These are phyloP conservation scores for Antechinus flavipes DNA, from an alignment of 2,113 vertebrate genomes.

Conservation along the genomic window DNA sequence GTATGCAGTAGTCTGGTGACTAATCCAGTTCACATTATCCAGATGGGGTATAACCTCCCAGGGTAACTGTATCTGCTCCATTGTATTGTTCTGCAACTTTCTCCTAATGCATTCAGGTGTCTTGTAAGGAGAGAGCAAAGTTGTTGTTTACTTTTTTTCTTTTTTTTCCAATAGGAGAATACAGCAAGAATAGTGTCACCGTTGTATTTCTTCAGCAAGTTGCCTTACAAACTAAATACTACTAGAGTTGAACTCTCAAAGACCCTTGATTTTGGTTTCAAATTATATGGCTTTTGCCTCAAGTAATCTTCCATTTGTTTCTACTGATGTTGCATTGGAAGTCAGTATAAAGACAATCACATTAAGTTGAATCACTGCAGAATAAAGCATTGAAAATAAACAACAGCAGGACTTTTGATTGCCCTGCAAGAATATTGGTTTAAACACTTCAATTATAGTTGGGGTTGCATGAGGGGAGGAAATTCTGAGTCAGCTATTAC, in stretches of 20 bases:
- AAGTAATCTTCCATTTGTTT: background rate
- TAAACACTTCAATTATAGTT: conserved; percentile 35
- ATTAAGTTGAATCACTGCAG: background rate
- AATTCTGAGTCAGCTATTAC: conserved; percentile 65
- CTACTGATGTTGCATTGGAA: background rate
- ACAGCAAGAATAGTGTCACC: conserved; percentile 37
- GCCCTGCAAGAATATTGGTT: background rate
- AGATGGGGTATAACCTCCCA: background rate
- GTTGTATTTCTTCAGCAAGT: background rate
- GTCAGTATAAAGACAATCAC: background rate
- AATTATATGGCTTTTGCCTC: background rate
- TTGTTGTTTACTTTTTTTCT: conserved; percentile 52
- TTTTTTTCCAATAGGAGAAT: conserved; percentile 56
- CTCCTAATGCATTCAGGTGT: conserved; percentile 55
- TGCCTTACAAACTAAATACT: conserved; percentile 26
- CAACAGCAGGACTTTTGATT: background rate
- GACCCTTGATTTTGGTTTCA: background rate
- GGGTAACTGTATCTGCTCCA: conserved; percentile 41
- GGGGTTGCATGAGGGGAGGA: background rate
- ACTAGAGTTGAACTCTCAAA: background rate
- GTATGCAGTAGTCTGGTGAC: background rate
- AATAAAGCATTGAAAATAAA: background rate
- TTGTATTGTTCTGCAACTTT: conserved; percentile 65
- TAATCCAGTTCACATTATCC: conserved; percentile 26
- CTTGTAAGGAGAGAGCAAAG: conserved; percentile 69